Evolutionary conservation across 2,113 vertebrate species (phyloP).

Genomic region (Amphiprion ocellaris): DNA sequence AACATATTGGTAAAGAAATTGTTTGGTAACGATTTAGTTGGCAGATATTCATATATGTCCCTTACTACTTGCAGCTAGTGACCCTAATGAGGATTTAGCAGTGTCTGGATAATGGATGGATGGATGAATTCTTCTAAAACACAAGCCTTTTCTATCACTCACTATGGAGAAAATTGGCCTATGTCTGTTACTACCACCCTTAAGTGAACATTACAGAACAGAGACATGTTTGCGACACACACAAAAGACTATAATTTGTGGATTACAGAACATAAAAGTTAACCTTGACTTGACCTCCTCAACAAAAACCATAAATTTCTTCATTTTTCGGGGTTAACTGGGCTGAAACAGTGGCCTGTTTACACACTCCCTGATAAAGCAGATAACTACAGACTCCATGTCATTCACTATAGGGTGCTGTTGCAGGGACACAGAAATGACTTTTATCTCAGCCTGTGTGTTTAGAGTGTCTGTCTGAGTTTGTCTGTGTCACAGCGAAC

Average conservation of each 20-base stretch:
- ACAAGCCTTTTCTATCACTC: background rate
- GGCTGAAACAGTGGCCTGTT: slow-evolving; percentile 49
- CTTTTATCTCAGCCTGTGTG: slow-evolving; percentile 16
- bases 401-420: slow-evolving; percentile 7
- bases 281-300: slow-evolving; percentile 38
- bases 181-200: background rate
- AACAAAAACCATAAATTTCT: slow-evolving; percentile 23
- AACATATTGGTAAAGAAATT: too few species aligned
- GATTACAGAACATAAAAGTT: slow-evolving; percentile 10
- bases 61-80: too few species aligned
- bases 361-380: slow-evolving; percentile 37
- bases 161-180: background rate
- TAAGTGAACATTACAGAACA: background rate
- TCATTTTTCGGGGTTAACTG: slow-evolving; percentile 27
- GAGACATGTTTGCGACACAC: background rate
- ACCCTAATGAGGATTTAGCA: too few species aligned
- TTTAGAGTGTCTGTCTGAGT: slow-evolving; percentile 31
- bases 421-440: background rate
- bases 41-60: too few species aligned
- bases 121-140: too few species aligned
- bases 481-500: slow-evolving; percentile 5
- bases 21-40: too few species aligned
- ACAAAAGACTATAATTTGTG: background rate
- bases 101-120: too few species aligned
- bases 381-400: slow-evolving; percentile 1